Percentiles rank a stretch among this genome's conserved stretches.
These are phyloP conservation scores for Pyrgus malvae DNA, from an alignment of 2,888 invertebrate genomes.

Conservation along the genomic window DNA sequence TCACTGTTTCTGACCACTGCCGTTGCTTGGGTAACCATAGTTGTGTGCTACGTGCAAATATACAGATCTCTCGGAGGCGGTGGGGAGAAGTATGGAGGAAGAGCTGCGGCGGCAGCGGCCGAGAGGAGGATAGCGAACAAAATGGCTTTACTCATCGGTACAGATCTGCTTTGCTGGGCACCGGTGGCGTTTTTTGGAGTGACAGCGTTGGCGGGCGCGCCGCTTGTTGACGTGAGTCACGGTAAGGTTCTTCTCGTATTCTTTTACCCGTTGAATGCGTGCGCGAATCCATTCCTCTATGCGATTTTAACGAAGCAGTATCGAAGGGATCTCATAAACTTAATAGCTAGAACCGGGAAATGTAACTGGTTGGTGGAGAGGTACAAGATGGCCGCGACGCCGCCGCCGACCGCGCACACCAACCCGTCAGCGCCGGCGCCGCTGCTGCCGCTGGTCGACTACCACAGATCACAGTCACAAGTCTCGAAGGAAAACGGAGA, in stretches of 20 bases:
- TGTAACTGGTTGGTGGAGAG: slow-evolving; percentile 68
- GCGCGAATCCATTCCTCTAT: slow-evolving; percentile 96
- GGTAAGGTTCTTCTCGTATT: slow-evolving; percentile 93
- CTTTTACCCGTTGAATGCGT: slow-evolving; percentile 95
- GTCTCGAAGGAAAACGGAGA: slow-evolving; percentile 62
- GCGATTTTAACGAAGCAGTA: slow-evolving; percentile 95
- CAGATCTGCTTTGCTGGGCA: slow-evolving; percentile 92
- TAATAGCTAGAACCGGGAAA: slow-evolving; percentile 84
- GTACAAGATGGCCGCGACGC: slow-evolving; percentile 67
- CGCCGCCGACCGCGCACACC: slow-evolving; percentile 69
- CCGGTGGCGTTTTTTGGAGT: slow-evolving; percentile 95
- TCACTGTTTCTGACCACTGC: slow-evolving; percentile 89
- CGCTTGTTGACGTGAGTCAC: slow-evolving; percentile 90
- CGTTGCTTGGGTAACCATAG: slow-evolving; percentile 90
- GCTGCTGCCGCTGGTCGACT: slow-evolving; percentile 62
- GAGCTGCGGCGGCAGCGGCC: slow-evolving; percentile 83
- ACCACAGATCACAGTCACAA: slow-evolving; percentile 57
- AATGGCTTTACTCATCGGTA: slow-evolving; percentile 94
- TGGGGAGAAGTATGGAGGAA: slow-evolving; percentile 84
- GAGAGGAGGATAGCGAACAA: slow-evolving; percentile 92
- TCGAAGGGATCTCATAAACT: slow-evolving; percentile 86
- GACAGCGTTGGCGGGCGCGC: slow-evolving; percentile 91
- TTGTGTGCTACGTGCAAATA: slow-evolving; percentile 92
- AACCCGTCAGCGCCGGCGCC: slow-evolving; percentile 64
- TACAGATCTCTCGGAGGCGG: slow-evolving; percentile 90